Evolutionary conservation across 2,888 invertebrate species (phyloP).

Genomic region (Salticus scenicus): DNA sequence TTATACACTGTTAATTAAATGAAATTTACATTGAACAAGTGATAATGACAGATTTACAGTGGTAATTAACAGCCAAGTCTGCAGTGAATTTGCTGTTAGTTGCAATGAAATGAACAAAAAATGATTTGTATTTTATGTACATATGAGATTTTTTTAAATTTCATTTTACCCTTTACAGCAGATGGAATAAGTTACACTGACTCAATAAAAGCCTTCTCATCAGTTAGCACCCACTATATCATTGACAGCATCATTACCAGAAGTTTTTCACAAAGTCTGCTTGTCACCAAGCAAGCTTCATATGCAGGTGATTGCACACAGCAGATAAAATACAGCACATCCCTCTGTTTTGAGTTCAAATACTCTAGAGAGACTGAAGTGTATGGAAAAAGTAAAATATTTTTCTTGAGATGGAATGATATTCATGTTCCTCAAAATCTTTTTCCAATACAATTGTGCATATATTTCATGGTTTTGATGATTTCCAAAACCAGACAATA

Average conservation of each 20-base stretch:
- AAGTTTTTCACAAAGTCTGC: neutral
- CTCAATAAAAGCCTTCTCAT: neutral
- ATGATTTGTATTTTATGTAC: conserved; percentile 42
- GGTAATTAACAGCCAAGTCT: conserved; percentile 58
- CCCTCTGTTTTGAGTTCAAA: neutral
- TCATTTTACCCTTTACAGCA: conserved; percentile 28
- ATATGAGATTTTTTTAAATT: conserved; percentile 41
- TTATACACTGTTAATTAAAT: conserved; percentile 47
- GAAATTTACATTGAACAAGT: conserved; percentile 56
- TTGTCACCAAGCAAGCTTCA: neutral
- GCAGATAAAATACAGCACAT: neutral
- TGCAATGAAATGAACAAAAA: conserved; percentile 41
- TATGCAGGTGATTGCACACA: neutral
- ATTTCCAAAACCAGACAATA: conserved; percentile 45
- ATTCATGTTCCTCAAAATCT: neutral
- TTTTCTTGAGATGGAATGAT: neutral
- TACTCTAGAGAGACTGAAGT: neutral
- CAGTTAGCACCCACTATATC: neutral
- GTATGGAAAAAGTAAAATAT: neutral
- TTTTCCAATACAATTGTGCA: conserved; percentile 24
- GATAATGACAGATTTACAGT: conserved; percentile 64
- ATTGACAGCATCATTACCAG: conserved; percentile 9
- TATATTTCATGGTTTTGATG: conserved; percentile 15
- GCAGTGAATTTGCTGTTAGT: conserved; percentile 32
- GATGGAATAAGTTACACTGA: conserved; percentile 63